Base-by-base conservation (phyloP, 2,797 vertebrate genomes). In the Epinephelus coioides region DNA sequence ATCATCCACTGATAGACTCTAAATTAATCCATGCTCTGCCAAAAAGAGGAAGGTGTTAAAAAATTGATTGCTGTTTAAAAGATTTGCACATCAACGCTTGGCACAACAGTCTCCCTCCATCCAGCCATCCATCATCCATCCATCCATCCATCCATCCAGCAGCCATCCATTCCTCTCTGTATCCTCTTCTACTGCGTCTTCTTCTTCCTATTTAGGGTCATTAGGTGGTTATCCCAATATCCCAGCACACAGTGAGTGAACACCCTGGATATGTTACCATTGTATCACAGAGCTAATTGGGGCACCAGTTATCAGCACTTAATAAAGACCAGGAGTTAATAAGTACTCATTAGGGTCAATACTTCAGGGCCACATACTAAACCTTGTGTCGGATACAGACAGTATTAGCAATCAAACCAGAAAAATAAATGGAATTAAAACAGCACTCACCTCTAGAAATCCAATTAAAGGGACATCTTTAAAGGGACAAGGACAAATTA, bases 1-100 rank as follows among this genome's bases (percentile, higher is more conserved):
- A 47, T 50, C 5, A 68, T 34, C 12, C 44, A 57, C n/a, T 59
- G 51, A 79, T 17, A 67, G 67, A 73, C 14, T 73, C 79, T 78
- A 56, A 76, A 83, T 70, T 17, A 55, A 30, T 19, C 27, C 40
- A n/a, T 2, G 18, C 49, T 64, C 43, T 34, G 53, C 43, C 51
- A 73, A 43, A 53, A 67, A 73, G n/a, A 3, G 18, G 18, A 51
- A 77, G 43, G 30, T 27, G 43, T 71, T 64, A 14, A 15, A 34
- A 57, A 53, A 67, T 73, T 79, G 78, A 85, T 75, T 9, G 23
- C 46, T 53, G 80, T 78, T 51, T 61, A 18, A 23, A 77, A 49
- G 27, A 65, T 60, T 25, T 19, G 65, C 60, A 57, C 51, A 46
- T 50, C 21, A 72, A 69, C 43, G 61, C 62, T 55, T 40, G 18